Conservation (phyloP, 2,113 vertebrate species). For the Saguinus midas region DNA sequence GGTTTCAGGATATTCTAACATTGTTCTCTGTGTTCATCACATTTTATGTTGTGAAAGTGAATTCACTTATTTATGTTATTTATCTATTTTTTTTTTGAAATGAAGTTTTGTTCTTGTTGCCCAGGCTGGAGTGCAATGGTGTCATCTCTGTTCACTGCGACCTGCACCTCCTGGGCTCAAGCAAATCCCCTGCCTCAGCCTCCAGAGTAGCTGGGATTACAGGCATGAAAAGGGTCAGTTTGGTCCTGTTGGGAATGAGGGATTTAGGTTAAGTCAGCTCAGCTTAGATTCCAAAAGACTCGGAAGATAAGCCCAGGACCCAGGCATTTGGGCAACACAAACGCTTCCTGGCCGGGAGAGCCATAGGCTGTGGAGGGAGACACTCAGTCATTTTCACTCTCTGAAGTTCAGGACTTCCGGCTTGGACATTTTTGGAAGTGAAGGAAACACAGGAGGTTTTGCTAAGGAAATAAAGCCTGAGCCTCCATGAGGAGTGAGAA, state of each 20-base stretch:
- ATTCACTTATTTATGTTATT: not conserved
- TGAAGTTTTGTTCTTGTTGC: too few species aligned
- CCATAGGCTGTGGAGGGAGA: not conserved
- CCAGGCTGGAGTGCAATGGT: too few species aligned
- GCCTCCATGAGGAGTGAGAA: not conserved
- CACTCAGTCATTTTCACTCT: constrained; percentile 33
- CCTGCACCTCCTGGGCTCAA: too few species aligned
- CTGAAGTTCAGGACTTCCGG: constrained; percentile 62
- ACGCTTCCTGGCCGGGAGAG: not conserved
- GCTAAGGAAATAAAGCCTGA: constrained; percentile 75
- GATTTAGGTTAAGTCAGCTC: not conserved
- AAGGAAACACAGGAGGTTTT: constrained; percentile 81
- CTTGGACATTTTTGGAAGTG: constrained; percentile 78
- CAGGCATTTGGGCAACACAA: not conserved
- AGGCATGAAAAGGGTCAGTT: not conserved
- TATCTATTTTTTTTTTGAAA: too few species aligned
- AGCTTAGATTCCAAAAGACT: not conserved
- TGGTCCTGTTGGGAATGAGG: not conserved
- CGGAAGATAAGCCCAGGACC: not conserved
- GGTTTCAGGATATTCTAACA: too few species aligned
- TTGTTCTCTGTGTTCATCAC: not conserved
- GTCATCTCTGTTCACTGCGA: too few species aligned
- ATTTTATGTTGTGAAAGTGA: not conserved
- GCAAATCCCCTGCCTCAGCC: too few species aligned
- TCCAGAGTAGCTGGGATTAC: too few species aligned